A percentile compares a stretch with the other conserved stretches of the same genome.
Conservation (phyloP, 92 coral and sea anemone genomes). For the Heliopora coerulea region DNA sequence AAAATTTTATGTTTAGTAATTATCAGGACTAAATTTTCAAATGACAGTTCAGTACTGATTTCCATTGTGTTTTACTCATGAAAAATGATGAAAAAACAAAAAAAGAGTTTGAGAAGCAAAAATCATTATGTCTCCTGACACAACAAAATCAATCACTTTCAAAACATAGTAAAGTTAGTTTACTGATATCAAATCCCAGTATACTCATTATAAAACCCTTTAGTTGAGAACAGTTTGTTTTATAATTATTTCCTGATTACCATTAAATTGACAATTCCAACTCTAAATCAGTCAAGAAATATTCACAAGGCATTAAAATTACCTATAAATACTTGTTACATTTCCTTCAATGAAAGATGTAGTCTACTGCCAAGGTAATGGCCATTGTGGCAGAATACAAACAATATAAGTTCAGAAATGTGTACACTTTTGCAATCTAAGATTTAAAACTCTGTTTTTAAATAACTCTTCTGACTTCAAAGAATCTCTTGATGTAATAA, state of each 20-base stretch:
- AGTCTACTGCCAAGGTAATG: not conserved
- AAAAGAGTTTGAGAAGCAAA: no score
- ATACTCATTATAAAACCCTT: not conserved
- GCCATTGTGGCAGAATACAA: no score
- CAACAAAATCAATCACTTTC: no score
- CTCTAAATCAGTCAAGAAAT: not conserved
- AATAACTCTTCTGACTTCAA: constrained; percentile 42
- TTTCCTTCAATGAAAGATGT: not conserved
- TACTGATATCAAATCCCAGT: no score
- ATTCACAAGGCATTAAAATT: not conserved
- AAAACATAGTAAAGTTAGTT: no score
- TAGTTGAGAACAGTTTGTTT: not conserved
- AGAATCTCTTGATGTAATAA: constrained; percentile 39
- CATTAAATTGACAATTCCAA: not conserved
- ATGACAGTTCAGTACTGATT: no score
- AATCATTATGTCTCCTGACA: no score
- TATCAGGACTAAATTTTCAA: no score
- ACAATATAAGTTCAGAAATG: not conserved
- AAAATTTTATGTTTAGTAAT: no score
- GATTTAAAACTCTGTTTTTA: not conserved
- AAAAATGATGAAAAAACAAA: no score
- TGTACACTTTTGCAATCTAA: not conserved
- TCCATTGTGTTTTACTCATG: no score
- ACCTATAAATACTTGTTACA: not conserved
- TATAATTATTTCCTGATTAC: not conserved